These are phyloP conservation scores for Anas georgica DNA, from an alignment of 2,797 vertebrate species.

Conservation along the genomic window DNA sequence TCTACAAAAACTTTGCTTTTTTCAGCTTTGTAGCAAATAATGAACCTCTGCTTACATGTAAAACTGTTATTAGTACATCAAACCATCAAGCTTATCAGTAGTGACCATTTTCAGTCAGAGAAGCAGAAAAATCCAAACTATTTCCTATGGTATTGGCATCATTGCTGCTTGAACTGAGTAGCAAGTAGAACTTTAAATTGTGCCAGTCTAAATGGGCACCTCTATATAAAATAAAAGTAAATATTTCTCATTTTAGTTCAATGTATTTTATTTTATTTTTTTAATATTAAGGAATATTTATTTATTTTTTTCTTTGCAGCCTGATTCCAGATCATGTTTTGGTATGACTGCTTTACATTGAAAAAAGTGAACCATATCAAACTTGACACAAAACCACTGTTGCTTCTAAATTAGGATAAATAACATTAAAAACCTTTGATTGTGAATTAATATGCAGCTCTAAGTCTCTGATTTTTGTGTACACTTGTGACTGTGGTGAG, in stretches of 20 bases:
- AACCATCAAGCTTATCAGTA: background rate
- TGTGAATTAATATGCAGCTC: background rate
- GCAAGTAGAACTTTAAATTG: background rate
- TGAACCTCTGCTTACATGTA: background rate
- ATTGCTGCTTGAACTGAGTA: background rate
- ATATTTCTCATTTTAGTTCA: background rate
- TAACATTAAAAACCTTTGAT: background rate
- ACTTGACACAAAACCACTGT: background rate
- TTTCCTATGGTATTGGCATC: background rate
- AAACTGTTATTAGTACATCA: background rate
- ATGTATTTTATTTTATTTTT: background rate
- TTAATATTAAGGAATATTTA: background rate
- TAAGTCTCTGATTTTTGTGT: background rate
- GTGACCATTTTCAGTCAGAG: background rate
- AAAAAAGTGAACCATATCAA: background rate
- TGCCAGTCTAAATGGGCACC: background rate
- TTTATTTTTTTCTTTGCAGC: background rate
- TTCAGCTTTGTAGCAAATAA: background rate
- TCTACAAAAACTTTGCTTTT: background rate
- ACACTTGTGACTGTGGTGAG: background rate
- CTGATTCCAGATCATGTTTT: background rate
- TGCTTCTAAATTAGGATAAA: background rate
- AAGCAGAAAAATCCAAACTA: background rate
- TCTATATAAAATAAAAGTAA: background rate
- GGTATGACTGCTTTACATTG: background rate